Conservation (phyloP, 2,888 invertebrate species). For the Drosophila sordidula region DNA sequence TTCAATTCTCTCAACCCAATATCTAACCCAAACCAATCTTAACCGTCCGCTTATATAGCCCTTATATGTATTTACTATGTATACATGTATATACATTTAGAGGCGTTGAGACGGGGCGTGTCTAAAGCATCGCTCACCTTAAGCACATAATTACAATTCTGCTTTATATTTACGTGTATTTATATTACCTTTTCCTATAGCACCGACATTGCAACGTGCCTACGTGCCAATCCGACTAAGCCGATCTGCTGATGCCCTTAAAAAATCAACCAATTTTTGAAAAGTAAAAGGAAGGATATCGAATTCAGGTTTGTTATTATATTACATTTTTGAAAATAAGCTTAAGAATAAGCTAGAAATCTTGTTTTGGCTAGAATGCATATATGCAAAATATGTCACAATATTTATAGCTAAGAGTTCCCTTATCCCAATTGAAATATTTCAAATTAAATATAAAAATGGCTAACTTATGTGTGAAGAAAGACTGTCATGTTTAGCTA, state of each 20-base stretch:
- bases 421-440: too few relatives aligned
- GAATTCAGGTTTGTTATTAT: not conserved
- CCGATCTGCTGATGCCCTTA: conserved; percentile 28
- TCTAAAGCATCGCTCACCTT: conserved; percentile 71
- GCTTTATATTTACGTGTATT: conserved; percentile 79
- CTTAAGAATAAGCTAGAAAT: too few relatives aligned
- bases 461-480: too few relatives aligned
- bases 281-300: not conserved
- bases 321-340: not conserved
- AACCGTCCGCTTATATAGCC: conserved; percentile 16
- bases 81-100: conserved; percentile 2
- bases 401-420: too few relatives aligned
- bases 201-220: conserved; percentile 25
- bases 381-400: too few relatives aligned
- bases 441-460: too few relatives aligned
- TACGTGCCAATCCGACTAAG: not conserved
- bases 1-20: conserved; percentile 36
- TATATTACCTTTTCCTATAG: conserved; percentile 59
- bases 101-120: conserved; percentile 27
- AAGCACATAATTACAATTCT: conserved; percentile 81
- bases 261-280: not conserved
- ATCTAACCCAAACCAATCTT: conserved; percentile 18
- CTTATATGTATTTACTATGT: conserved; percentile 18
- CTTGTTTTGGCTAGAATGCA: too few relatives aligned
- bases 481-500: too few relatives aligned